Evolutionary conservation across 1,140 invertebrate genomes (phyloP), one percentile per base, ranked within the genome.

Genomic region (Drosophila teissieri): DNA sequence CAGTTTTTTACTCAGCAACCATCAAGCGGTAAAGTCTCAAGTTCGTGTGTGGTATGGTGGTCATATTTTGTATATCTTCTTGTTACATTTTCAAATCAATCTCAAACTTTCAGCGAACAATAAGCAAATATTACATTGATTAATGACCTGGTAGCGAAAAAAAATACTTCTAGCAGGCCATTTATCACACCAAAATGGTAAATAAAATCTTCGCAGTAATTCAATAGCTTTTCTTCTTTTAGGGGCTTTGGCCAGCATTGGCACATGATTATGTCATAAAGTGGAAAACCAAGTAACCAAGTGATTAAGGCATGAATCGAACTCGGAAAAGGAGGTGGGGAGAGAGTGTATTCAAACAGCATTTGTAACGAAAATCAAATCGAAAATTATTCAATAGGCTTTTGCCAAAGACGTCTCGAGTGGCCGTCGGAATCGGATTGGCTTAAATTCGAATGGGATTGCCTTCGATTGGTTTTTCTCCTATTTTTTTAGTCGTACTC

Each of bases 241-340:
- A 34, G 49, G 54, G 65, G 34, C 22, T 81, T 68, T 56, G 56
- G 53, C 76, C 65, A 84, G 70, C 73, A 82, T 85, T 85, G 86
- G 46, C 78, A 85, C 64, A 78, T 86, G 81, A 82, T 86, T 82
- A 24, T 78, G 74, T 86, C 82, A 86, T 72, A 86, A 88, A 86
- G 82, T 86, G 82, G 82, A 82, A 86, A 86, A 86, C 72, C 82
- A 78, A 86, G 83, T 86, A 86, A 85, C 78, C 57, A 85, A 86
- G 74, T 75, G 83, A 85, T 86, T 85, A 86, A 85, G 79, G 55
- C 56, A 48, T 68, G 36, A 78, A 62, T 64, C 56, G 63, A 48
- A 70, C 10, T 48, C 27, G 55, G 22, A 44, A 2, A 10, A 56
- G 39, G 39, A 17, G 42, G 22, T 31, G 10, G 22, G 46, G 19